Base-by-base conservation (phyloP, 2,797 vertebrate genomes). In the Hippoglossus hippoglossus region DNA sequence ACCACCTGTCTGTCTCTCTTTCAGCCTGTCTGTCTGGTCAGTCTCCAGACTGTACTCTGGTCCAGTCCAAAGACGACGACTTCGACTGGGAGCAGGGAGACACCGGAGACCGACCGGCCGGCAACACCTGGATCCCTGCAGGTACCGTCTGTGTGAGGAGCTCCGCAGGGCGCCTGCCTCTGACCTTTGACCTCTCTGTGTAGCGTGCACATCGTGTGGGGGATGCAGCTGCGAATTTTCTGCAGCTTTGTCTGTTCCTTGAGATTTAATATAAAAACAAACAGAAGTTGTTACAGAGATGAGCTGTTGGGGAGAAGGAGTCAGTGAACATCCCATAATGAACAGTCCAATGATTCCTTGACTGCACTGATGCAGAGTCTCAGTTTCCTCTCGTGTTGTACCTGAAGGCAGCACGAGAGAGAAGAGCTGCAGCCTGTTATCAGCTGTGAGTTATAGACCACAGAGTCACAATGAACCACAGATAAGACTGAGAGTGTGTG, bases 1-100 rank as follows among this genome's bases (percentile, higher is more conserved):
- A 79, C 4, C 6, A 13, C 25, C 21, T 65, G 39, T 67, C 19
- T 67, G 22, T 77, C 16, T 57, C 12, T 83, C 22, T 72, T 77
- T 3, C 84, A 89, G 88, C 86, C 51, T 91, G 89, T 82, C 76
- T 91, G 50, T 71, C 79, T 12, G 80, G 63, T 21, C 82, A 95
- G 75, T 87, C 94, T 25, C 84, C 90, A 47, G 94, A 94, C 2
- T 99, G 98, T 63, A 92, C 92, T 22, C 96, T 98, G 28, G 94
- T 94, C 73, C 97, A 98, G 82, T 94, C 95, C n/a, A 96, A 94
- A 77, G 94, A 96, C 0, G 96, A 98, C 28, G 97, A 98, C 88
- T 95, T 98, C 65, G 96, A 97, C 59, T 99, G 97, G 98, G 96
- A 98, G 67, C 96, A 97, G 77, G 94, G 96, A 79, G 98, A 96